phyloP scores from a whole-genome alignment of 2,113 vertebrate species.

The Malurus melanocephalus region DNA sequence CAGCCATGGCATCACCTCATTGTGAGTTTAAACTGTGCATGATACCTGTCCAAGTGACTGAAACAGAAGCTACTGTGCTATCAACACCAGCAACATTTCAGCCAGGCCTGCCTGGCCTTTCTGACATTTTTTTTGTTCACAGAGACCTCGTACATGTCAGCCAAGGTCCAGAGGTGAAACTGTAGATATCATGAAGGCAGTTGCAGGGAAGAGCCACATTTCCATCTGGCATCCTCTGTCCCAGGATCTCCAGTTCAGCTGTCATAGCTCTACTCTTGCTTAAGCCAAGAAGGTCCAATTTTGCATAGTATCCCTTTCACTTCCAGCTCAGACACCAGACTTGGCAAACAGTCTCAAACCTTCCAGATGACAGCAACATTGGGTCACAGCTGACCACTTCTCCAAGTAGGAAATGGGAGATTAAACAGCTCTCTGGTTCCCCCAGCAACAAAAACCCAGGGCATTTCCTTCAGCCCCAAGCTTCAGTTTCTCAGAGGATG shows the following conservation, averaged over 20 bases:
- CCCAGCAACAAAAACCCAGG: not conserved
- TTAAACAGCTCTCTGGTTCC: not conserved
- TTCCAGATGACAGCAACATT: not conserved
- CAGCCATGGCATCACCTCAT: not conserved
- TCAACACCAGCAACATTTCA: not conserved
- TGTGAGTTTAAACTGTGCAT: not conserved
- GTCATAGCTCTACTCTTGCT: not conserved
- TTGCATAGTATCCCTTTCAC: not conserved
- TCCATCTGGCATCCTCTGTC: not conserved
- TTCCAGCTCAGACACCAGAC: not conserved
- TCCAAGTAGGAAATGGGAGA: slow-evolving; percentile 4
- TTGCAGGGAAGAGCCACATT: not conserved
- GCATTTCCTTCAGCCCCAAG: not conserved
- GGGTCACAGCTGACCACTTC: not conserved
- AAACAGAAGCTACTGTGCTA: not conserved
- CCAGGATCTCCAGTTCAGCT: not conserved
- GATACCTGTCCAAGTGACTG: not conserved
- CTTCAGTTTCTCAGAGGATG: not conserved
- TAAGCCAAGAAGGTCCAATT: not conserved
- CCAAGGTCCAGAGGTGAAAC: not conserved
- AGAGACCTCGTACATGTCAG: rapidly evolving
- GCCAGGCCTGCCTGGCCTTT: not conserved
- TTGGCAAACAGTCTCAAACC: not conserved
- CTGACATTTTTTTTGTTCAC: not conserved
- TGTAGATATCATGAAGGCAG: not conserved